Percentiles rank a stretch among this genome's conserved stretches.
Evolutionary conservation across 2,797 vertebrate genomes (phyloP).

Genomic region (Mus minutoides): DNA sequence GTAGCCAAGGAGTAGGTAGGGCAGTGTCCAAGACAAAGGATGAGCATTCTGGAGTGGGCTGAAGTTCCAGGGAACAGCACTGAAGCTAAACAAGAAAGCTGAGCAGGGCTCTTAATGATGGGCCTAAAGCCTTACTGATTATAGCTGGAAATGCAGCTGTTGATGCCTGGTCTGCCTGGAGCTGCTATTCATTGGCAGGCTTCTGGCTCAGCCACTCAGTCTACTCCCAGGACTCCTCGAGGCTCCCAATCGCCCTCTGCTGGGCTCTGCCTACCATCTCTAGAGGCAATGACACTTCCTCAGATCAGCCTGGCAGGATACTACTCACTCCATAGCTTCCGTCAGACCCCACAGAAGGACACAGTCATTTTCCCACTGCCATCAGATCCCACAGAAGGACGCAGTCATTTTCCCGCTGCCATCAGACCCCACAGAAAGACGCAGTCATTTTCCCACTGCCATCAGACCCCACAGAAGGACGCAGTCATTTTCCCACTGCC

Average conservation of each 20-base stretch:
- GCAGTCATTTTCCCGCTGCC: fast-evolving
- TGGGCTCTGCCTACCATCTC: constrained; percentile 38
- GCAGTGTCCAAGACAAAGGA: neutral
- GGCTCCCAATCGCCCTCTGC: constrained; percentile 71
- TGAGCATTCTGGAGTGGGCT: neutral
- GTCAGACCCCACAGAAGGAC: neutral
- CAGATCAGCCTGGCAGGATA: neutral
- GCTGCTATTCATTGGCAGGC: neutral
- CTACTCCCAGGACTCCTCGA: neutral
- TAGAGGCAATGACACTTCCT: neutral
- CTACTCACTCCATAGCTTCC: neutral
- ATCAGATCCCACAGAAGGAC: neutral
- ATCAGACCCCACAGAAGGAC: neutral
- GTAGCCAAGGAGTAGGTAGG: neutral
- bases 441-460: neutral
- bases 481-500: fast-evolving
- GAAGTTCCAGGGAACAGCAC: neutral
- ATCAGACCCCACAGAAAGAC: neutral
- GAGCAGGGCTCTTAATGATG: neutral
- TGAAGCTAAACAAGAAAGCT: neutral
- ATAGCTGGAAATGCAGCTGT: fast-evolving
- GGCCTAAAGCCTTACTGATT: neutral
- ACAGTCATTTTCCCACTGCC: neutral
- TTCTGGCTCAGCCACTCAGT: neutral
- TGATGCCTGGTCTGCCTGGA: neutral